Evolutionary conservation across 2,113 vertebrate species (phyloP), one percentile per base, ranked within the genome.

Genomic region (Sebastes fasciatus): DNA sequence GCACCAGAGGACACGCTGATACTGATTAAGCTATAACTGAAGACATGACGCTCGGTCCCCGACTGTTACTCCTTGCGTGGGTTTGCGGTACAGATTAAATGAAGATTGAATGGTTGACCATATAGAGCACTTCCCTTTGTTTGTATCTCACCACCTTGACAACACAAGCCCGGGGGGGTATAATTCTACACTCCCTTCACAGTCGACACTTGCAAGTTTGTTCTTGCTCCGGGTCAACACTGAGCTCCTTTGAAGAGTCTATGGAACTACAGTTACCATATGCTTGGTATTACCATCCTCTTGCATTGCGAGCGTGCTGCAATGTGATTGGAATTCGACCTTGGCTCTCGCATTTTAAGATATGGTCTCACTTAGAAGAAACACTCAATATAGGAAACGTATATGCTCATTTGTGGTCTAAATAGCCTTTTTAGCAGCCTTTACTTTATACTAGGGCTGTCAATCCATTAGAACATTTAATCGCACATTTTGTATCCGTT

Each of bases 281-380:
- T 94, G 94, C 91, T 94, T 83, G 80, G 80, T 84, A 91, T 94
- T 93, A 94, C 74, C 80, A 86, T 79, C 72, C 64, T 34, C 58
- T 82, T 77, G 62, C 82, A 85, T 83, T 88, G 55, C 8, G 1
- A 80, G 70, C 14, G n/a, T 84, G 89, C 80, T 64, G 79, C 82
- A 86, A 54, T 83, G 82, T 84, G 84, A 90, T 84, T 52, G 89
- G 91, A 92, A 93, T 93, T 89, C 62, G 11, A 85, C 78, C 86
- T 88, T 71, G 70, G 69, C 79, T 49, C 74, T 68, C 51, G 74
- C 68, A 57, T 82, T 85, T 78, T 75, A 14, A 70, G 74, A 91
- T 68, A 72, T 69, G 64, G 52, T 76, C 72, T 89, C 69, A 23
- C 58, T 86, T 80, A 57, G 46, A 84, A 57, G 46, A 84, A 51